Percentiles rank a stretch among this genome's conserved stretches.
phyloP scores from a whole-genome alignment of 2,888 invertebrate species.

The Leptopilina syphax region DNA sequence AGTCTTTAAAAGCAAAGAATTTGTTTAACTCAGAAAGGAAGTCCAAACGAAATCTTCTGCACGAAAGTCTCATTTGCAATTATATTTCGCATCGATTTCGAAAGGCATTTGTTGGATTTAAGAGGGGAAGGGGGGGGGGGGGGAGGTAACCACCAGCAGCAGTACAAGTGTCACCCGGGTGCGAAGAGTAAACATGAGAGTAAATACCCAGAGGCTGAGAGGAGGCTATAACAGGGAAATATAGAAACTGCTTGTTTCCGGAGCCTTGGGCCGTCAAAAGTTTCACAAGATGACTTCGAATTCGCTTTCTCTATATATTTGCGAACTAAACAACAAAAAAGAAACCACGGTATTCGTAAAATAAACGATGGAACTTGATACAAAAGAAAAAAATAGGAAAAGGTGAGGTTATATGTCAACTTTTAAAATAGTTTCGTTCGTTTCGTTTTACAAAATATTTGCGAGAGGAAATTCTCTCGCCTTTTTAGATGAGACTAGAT shows the following conservation, averaged over 20 bases:
- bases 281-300: constrained; percentile 49
- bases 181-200: constrained; percentile 14
- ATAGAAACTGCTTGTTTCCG: constrained; percentile 50
- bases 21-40: constrained; percentile 40
- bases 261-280: constrained; percentile 40
- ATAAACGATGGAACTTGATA: background rate
- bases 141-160: too few species aligned
- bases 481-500: too few species aligned
- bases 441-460: too few species aligned
- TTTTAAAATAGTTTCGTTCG: background rate
- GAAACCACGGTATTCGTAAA: background rate
- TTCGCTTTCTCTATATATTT: constrained; percentile 59
- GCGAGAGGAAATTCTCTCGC: too few species aligned
- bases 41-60: constrained; percentile 44
- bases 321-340: background rate
- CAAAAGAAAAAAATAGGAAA: background rate
- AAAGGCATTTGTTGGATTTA: background rate
- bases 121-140: background rate
- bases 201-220: constrained; percentile 11
- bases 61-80: constrained; percentile 36
- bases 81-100: constrained; percentile 33
- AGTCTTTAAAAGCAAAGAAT: constrained; percentile 39
- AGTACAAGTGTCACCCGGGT: background rate
- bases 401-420: background rate
- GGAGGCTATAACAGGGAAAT: constrained; percentile 31